Conservation (phyloP, 2,113 vertebrate genomes). For the Phaethornis superciliosus region DNA sequence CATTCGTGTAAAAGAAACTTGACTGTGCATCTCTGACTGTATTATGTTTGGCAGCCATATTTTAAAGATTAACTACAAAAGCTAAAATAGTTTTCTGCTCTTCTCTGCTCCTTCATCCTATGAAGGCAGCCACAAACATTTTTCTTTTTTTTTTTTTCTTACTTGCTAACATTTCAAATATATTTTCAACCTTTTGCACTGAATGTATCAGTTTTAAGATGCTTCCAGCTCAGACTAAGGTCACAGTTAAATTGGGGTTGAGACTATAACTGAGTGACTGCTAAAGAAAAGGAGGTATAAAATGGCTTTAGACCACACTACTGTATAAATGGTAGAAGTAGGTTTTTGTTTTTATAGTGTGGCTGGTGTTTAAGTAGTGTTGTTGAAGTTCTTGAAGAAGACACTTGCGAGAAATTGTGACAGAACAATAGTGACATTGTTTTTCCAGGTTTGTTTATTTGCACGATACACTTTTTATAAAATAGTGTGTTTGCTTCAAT, state of each 20-base stretch:
- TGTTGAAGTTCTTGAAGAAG: not conserved
- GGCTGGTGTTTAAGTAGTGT: not conserved
- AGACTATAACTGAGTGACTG: constrained; percentile 38
- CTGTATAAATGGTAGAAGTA: not conserved
- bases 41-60: not conserved
- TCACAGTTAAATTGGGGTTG: constrained; percentile 7
- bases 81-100: not conserved
- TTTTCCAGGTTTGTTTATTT: constrained; percentile 7
- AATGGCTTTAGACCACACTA: constrained; percentile 1
- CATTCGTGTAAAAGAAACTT: constrained; percentile 15
- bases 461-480: not conserved
- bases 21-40: not conserved
- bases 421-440: not conserved
- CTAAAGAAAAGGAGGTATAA: not conserved
- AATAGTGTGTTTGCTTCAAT: not conserved
- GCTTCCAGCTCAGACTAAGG: constrained; percentile 39
- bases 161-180: constrained; percentile 44
- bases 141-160: not conserved
- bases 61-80: constrained; percentile 31
- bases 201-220: constrained; percentile 22
- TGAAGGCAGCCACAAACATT: not conserved
- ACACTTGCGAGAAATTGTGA: not conserved
- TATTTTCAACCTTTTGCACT: constrained; percentile 54
- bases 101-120: constrained; percentile 20
- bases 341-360: constrained; percentile 8